These are phyloP conservation scores for Colletes latitarsis DNA, from an alignment of 1,140 invertebrate genomes.

Conservation along the genomic window DNA sequence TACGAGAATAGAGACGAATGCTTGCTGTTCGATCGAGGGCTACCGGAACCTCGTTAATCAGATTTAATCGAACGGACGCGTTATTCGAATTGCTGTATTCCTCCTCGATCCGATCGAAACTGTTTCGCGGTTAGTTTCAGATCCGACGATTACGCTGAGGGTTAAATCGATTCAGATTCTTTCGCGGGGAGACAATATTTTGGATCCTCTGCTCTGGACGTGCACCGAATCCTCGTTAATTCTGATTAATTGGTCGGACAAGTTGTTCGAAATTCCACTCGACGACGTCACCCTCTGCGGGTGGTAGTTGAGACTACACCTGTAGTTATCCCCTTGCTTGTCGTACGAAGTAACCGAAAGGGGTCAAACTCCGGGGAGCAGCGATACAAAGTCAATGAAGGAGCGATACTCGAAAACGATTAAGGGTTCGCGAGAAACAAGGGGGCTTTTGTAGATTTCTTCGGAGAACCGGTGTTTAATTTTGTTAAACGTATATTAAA, in stretches of 20 bases:
- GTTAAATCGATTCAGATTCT: no score
- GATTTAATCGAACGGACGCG: no score
- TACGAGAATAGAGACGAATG: background rate
- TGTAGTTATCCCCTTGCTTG: background rate
- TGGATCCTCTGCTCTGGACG: no score
- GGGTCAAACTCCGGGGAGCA: background rate
- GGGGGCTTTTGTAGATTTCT: no score
- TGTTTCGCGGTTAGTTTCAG: background rate
- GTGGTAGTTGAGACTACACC: background rate
- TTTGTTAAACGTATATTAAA: no score
- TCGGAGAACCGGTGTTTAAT: no score
- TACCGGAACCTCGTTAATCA: background rate
- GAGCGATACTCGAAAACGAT: no score
- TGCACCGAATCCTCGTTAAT: background rate
- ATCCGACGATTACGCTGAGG: background rate
- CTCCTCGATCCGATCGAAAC: background rate
- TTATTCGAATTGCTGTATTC: background rate
- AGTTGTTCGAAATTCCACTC: background rate
- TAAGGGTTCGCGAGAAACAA: no score
- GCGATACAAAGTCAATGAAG: background rate
- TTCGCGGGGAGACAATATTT: no score
- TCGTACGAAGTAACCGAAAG: background rate
- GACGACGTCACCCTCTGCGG: background rate
- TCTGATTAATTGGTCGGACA: slow-evolving; percentile 4
- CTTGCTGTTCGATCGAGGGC: background rate